Evolutionary conservation across 2,113 vertebrate species (phyloP), one percentile per base, ranked within the genome.

Genomic region (Loxodonta africana): DNA sequence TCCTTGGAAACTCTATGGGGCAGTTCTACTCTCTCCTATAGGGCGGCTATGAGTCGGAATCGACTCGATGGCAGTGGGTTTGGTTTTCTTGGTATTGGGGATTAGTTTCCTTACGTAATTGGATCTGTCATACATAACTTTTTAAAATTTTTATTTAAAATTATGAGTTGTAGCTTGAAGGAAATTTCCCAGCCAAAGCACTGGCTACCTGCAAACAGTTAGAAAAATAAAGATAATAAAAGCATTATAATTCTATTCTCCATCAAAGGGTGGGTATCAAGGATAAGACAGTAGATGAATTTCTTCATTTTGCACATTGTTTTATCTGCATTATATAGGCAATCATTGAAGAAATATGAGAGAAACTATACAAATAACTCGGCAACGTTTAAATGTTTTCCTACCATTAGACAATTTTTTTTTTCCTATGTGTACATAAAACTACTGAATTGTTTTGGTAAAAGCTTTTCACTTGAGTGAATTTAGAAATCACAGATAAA

Each of bases 321-420:
- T 91, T 92, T 63, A 77, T n/a, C 20, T 18, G 83, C 74, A 63
- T 33, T 81, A 95, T 2, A 80, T 94, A 86, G 78, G 81, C 0
- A 25, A 69, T 2, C 78, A 74, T 71, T 78, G 48, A 86, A 33
- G 2, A 94, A 11, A 76, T 44, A 33, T 10, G 0, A 82, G 17
- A 57, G 81, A 90, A 77, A 67, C 20, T 53, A 91, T 71, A 4
- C 12, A 94, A 94, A 60, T 94, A 91, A 63, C 12, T 97, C 53
- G 86, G 46, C 26, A 53, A 95, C 94, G 2, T 86, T 93, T 96
- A 62, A 85, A 63, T 60, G 69, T 23, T 88, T 78, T 41, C n/a
- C 67, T 83, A 15, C 57, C 71, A 20, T n/a, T 86, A 30, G 10
- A 78, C 7, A 37, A 37, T 88, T 25, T 20, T 15, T 51, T 81